Conservation (phyloP, 1,140 invertebrate species). For the Pseudomyrmex pallidus region DNA sequence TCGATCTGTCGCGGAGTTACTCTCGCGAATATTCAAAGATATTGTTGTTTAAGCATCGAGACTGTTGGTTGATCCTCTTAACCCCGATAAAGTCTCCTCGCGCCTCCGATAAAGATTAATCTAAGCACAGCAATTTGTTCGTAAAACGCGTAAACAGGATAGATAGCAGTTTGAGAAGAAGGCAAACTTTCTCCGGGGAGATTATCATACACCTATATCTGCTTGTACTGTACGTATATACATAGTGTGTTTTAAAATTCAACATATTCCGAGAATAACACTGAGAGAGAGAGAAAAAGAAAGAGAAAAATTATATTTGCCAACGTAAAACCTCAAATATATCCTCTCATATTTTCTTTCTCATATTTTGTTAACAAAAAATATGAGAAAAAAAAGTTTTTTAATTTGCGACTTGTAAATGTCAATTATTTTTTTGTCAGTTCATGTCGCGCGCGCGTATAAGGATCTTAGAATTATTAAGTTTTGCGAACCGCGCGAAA, state of each 20-base stretch:
- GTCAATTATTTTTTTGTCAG: not conserved
- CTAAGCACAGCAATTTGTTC: conserved; percentile 44
- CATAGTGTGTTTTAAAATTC: conserved; percentile 11
- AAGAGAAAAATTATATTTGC: not conserved
- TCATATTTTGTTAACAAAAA: not conserved
- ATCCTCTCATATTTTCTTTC: no score
- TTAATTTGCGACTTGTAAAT: not conserved
- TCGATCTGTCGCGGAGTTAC: not conserved
- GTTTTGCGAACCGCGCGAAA: not conserved
- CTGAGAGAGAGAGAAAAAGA: not conserved
- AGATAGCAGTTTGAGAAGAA: conserved; percentile 48
- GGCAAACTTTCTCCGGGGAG: conserved; percentile 37
- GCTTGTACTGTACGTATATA: not conserved
- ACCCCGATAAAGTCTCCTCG: conserved; percentile 23
- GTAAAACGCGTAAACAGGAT: conserved; percentile 52
- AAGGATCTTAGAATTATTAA: no score
- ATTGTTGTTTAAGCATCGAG: conserved; percentile 15
- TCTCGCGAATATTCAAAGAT: conserved; percentile 31
- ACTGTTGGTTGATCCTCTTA: conserved; percentile 20
- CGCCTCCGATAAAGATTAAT: conserved; percentile 45
- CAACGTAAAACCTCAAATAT: no score
- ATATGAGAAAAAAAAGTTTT: not conserved
- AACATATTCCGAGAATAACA: not conserved
- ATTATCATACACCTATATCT: conserved; percentile 30
- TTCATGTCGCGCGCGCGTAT: not conserved